Evolutionary conservation across 37 sponge, comb jelly and placozoan genomes (phyloP), one percentile per base, ranked within the genome.

Genomic region (Chondrosia reniformis): DNA sequence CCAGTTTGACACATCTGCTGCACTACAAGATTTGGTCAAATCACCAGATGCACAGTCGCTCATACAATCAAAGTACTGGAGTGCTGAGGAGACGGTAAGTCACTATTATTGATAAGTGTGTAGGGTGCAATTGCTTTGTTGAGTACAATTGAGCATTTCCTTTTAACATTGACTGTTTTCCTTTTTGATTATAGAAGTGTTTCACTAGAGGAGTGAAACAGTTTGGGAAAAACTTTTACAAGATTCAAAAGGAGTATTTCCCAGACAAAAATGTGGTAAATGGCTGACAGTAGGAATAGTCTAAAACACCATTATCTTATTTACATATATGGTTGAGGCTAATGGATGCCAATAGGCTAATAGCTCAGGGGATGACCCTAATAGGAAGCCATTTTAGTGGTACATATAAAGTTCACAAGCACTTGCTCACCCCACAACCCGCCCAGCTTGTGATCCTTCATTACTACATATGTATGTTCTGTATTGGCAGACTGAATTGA

Each of bases 211-310:
- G 94, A 0, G 76, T 93, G 72, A 59, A 87, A 9, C 94, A 90
- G 72, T 90, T 79, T 79, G 94, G 94, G 0, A 93, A 93, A 63
- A 86, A 93, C 74, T 93, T 93, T 66, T 46, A 64, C 79, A 82
- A 79, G 63, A 93, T 93, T 15, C 78, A 81, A 62, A 86, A 84
- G 33, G 94, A 86, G 61, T 71, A 85, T 19, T 66, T 93, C 0
- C 88, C 94, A 39, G 32, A 80, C 0, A 86, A 77, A 28, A 24
- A 69, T 8, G 86, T 88, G 67, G 94, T 93, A 45, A 84, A 88
- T 52, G 0, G 39, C 4, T 1, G n/a, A n/a, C n/a, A n/a, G n/a
- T n/a, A n/a, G n/a, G n/a, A n/a, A n/a, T n/a, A n/a, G n/a, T n/a
- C n/a, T n/a, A n/a, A n/a, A n/a, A n/a, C n/a, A n/a, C n/a, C n/a